A percentile compares a stretch with the other conserved stretches of the same genome.
phyloP scores from a whole-genome alignment of 2,888 invertebrate species.

The Lasioglossum oenotherae region DNA sequence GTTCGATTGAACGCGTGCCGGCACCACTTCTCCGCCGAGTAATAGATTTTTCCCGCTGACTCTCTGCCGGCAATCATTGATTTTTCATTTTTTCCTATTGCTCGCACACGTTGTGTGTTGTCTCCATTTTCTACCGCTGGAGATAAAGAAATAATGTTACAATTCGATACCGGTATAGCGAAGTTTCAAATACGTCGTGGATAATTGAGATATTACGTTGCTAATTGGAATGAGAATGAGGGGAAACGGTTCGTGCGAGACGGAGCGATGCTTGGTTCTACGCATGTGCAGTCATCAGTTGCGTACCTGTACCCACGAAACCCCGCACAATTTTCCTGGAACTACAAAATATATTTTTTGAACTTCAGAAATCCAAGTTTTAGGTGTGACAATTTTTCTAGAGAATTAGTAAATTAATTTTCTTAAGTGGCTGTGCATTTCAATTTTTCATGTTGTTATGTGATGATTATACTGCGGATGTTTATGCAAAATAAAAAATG shows the following conservation, averaged over 20 bases:
- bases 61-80: constrained; percentile 22
- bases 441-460: too few species aligned
- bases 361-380: background rate
- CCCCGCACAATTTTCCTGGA: background rate
- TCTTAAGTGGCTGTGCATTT: too few species aligned
- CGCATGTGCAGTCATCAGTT: constrained; percentile 36
- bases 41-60: constrained; percentile 16
- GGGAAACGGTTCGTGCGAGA: background rate
- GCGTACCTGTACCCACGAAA: background rate
- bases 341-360: background rate
- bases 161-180: background rate
- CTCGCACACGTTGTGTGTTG: fast-evolving
- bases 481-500: too few species aligned
- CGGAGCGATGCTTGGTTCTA: background rate
- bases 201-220: constrained; percentile 44
- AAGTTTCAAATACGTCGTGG: constrained; percentile 10
- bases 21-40: constrained; percentile 24
- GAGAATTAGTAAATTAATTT: too few species aligned
- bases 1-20: constrained; percentile 30
- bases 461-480: too few species aligned
- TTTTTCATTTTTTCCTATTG: constrained; percentile 11
- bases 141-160: background rate
- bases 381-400: background rate
- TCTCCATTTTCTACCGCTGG: background rate
- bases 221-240: constrained; percentile 9